Percentiles rank a stretch among this genome's conserved stretches.
phyloP scores from a whole-genome alignment of 2,113 vertebrate genomes.

The Anhinga anhinga region DNA sequence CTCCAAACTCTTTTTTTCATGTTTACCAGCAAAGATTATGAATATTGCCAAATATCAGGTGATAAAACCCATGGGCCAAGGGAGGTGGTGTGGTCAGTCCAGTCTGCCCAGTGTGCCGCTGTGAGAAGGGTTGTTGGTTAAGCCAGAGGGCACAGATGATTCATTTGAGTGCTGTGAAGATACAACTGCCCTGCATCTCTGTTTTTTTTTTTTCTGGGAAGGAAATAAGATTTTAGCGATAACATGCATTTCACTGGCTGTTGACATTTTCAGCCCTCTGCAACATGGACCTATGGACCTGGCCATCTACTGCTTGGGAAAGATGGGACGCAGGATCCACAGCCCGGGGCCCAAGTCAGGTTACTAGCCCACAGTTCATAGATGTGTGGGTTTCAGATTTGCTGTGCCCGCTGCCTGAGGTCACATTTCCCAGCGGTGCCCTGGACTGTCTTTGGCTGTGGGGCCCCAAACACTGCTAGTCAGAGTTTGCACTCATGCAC shows the following conservation, averaged over 20 bases:
- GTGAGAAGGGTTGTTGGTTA: background rate
- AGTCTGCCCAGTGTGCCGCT: rapidly evolving
- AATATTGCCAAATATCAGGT: background rate
- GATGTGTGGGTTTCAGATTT: background rate
- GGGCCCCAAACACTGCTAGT: background rate
- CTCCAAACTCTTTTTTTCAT: background rate
- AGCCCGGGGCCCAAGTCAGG: background rate
- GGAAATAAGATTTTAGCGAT: background rate
- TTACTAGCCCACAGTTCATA: background rate
- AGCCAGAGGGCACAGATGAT: background rate
- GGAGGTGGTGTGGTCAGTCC: background rate
- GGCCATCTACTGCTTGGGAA: background rate
- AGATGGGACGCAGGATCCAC: rapidly evolving
- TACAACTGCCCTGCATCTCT: background rate
- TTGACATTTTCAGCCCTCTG: background rate
- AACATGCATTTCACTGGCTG: background rate
- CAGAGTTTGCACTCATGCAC: background rate
- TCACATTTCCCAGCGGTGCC: background rate
- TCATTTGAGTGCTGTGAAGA: background rate
- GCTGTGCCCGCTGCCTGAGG: background rate
- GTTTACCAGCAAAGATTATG: background rate
- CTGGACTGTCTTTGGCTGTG: background rate
- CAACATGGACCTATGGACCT: rapidly evolving
- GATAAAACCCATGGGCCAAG: background rate
- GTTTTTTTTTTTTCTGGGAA: background rate